Conservation (phyloP, 2,888 invertebrate species). For the Cacoxenus indagator region DNA sequence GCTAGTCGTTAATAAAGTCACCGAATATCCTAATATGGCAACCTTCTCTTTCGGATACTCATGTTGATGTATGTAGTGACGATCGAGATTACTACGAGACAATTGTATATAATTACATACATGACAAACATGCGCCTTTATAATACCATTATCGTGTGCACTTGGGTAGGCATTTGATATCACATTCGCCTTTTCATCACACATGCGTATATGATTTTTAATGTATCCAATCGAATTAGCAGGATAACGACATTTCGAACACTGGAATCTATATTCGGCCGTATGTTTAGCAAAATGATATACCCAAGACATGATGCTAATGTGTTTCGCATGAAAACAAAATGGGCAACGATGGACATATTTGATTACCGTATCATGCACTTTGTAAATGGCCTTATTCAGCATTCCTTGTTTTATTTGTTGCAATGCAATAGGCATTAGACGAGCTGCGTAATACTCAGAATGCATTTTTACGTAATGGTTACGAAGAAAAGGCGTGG, state of each 20-base stretch:
- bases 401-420: slow-evolving; percentile 42
- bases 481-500: slow-evolving; percentile 54
- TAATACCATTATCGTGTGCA: neutral
- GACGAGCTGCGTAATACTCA: slow-evolving; percentile 60
- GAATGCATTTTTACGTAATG: slow-evolving; percentile 60
- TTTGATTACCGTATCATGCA: slow-evolving; percentile 18
- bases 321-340: slow-evolving; percentile 51
- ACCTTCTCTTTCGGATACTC: slow-evolving; percentile 35
- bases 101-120: slow-evolving; percentile 83
- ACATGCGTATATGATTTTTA: slow-evolving; percentile 36
- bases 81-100: slow-evolving; percentile 74
- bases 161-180: neutral
- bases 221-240: slow-evolving; percentile 30
- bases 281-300: slow-evolving; percentile 84
- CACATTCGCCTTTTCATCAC: slow-evolving; percentile 22
- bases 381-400: slow-evolving; percentile 34
- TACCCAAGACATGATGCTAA: slow-evolving; percentile 60
- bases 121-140: slow-evolving; percentile 76
- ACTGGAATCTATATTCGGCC: slow-evolving; percentile 81
- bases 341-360: slow-evolving; percentile 60
- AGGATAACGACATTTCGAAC: slow-evolving; percentile 73
- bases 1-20: slow-evolving; percentile 40
- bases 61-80: slow-evolving; percentile 73
- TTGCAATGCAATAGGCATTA: slow-evolving; percentile 52
- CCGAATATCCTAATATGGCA: slow-evolving; percentile 34